Conservation (phyloP, 2,113 vertebrate genomes). For the Sphyrna mokarran region DNA sequence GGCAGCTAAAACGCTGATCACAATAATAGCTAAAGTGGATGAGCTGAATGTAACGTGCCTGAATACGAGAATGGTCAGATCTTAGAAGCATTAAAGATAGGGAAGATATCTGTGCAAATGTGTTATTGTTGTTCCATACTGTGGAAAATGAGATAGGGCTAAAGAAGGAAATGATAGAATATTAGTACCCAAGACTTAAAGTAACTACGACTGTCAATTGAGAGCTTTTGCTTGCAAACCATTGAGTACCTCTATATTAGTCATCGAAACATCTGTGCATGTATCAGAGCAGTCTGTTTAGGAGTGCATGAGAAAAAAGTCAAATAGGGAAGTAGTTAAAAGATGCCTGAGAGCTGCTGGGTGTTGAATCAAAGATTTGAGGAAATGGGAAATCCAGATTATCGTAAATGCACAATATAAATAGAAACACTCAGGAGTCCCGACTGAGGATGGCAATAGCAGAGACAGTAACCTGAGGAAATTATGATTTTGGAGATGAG, state of each 20-base stretch:
- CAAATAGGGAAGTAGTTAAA: background rate
- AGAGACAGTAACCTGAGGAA: no score
- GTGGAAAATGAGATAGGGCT: background rate
- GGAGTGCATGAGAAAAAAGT: background rate
- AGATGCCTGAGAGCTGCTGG: background rate
- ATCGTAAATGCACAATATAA: background rate
- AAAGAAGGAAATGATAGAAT: background rate
- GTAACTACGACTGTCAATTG: background rate
- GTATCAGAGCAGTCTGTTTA: background rate
- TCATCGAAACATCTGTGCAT: background rate
- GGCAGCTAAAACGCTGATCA: no score
- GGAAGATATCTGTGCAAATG: background rate
- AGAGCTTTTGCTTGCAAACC: background rate
- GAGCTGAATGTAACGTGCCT: background rate
- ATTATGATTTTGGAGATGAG: no score
- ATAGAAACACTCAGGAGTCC: background rate
- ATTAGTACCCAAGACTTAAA: background rate
- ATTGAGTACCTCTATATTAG: background rate
- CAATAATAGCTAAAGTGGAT: background rate
- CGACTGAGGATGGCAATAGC: no score
- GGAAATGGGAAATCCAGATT: background rate
- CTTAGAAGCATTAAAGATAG: background rate
- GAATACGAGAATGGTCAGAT: background rate
- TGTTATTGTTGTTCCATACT: background rate
- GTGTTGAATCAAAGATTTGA: background rate